These are phyloP conservation scores for Tapera naevia DNA, from an alignment of 2,797 vertebrate genomes.

Conservation along the genomic window DNA sequence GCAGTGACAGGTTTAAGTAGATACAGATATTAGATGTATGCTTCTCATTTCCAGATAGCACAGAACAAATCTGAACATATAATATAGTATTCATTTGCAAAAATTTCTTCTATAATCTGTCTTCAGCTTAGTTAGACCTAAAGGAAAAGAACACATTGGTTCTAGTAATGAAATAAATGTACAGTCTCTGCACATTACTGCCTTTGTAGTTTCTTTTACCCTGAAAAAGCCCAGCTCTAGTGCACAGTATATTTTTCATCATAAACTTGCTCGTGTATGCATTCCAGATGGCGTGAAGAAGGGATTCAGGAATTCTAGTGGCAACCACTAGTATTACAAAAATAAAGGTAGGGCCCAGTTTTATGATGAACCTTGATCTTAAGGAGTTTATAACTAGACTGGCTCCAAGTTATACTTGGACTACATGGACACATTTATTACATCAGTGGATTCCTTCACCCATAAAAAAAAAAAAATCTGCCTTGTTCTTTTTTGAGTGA, in stretches of 20 bases:
- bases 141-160: slow-evolving; percentile 28
- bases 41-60: not conserved
- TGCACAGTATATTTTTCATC: slow-evolving; percentile 58
- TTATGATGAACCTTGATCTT: slow-evolving; percentile 72
- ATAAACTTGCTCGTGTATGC: slow-evolving; percentile 58
- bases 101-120: not conserved
- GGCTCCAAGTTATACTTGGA: slow-evolving; percentile 64
- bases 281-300: slow-evolving; percentile 67
- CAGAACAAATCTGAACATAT: not conserved
- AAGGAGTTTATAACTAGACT: slow-evolving; percentile 65
- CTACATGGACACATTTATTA: slow-evolving; percentile 56
- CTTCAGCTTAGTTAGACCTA: slow-evolving; percentile 5
- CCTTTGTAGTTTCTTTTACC: slow-evolving; percentile 55
- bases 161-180: slow-evolving; percentile 42
- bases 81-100: not conserved
- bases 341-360: slow-evolving; percentile 63
- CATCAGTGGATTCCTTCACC: slow-evolving; percentile 51
- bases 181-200: slow-evolving; percentile 37
- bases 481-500: not conserved
- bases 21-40: not conserved
- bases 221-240: slow-evolving; percentile 38
- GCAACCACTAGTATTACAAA: slow-evolving; percentile 49
- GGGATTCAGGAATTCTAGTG: slow-evolving; percentile 58
- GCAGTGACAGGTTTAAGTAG: not conserved
- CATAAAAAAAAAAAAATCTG: not conserved